Conservation (phyloP, 2,888 invertebrate genomes). For the Cryptops parisi region DNA sequence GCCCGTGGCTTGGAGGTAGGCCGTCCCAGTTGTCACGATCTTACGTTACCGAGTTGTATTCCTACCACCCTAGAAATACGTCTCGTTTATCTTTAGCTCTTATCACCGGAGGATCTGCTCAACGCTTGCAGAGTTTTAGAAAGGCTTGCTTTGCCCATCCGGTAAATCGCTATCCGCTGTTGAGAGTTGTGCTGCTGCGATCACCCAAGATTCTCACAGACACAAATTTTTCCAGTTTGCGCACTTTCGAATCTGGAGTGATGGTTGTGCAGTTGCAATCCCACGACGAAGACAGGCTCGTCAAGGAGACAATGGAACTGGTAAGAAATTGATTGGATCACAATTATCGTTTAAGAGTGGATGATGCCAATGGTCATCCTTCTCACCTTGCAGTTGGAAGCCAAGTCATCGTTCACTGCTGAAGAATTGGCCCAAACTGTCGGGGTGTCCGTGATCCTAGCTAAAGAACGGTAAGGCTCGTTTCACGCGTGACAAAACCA, state of each 20-base stretch:
- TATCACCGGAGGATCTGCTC: constrained; percentile 93
- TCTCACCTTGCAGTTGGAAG: constrained; percentile 36
- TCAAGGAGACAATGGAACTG: constrained; percentile 29
- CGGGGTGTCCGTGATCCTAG: constrained; percentile 74
- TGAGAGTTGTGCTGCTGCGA: background rate
- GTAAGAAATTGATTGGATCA: too few relatives aligned
- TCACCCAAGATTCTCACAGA: background rate
- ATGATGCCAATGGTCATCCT: too few relatives aligned
- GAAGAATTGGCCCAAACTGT: constrained; percentile 71
- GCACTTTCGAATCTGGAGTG: constrained; percentile 87
- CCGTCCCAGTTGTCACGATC: too few relatives aligned
- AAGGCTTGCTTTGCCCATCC: constrained; percentile 25
- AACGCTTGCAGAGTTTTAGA: constrained; percentile 69
- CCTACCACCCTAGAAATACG: too few relatives aligned
- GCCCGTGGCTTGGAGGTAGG: constrained; percentile 84
- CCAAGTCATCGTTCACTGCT: constrained; percentile 56
- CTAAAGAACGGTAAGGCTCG: constrained; percentile 51
- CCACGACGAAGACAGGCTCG: constrained; percentile 35
- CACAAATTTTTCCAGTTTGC: constrained; percentile 44
- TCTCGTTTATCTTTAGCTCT: constrained; percentile 35
- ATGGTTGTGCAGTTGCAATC: constrained; percentile 75
- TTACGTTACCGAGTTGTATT: too few relatives aligned
- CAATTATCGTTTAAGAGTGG: too few relatives aligned
- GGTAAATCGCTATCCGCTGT: constrained; percentile 12
- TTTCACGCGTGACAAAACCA: too few relatives aligned